Conservation (phyloP, 2,888 invertebrate genomes). For the Brenthis ino region DNA sequence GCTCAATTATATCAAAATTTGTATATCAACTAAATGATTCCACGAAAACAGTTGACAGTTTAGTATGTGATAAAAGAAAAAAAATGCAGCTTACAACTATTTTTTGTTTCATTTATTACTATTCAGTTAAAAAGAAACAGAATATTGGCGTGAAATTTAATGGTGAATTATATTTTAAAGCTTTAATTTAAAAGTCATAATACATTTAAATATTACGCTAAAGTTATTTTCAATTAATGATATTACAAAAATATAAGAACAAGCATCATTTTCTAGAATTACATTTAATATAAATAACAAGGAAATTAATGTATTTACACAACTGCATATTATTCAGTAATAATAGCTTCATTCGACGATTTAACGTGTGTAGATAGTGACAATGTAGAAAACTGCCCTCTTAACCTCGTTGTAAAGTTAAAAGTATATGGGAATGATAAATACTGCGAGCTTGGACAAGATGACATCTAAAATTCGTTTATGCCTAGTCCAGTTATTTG, state of each 20-base stretch:
- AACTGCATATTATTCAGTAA: background rate
- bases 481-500: too few relatives aligned
- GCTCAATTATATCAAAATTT: too few relatives aligned
- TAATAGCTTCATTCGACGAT: background rate
- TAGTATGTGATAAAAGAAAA: too few relatives aligned
- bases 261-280: constrained; percentile 11
- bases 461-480: too few relatives aligned
- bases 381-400: background rate
- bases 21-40: too few relatives aligned
- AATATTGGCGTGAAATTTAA: constrained; percentile 34
- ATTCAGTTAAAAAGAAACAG: constrained; percentile 34
- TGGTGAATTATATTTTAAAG: constrained; percentile 18
- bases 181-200: constrained; percentile 9
- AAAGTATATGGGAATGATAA: too few relatives aligned
- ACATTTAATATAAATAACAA: background rate
- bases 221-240: background rate
- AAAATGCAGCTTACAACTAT: too few relatives aligned
- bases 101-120: too few relatives aligned
- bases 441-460: too few relatives aligned
- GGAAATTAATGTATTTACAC: background rate
- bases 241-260: constrained; percentile 18
- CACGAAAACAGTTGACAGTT: too few relatives aligned
- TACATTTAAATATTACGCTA: background rate
- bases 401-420: too few relatives aligned
- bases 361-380: background rate